Conservation (phyloP, 2,797 vertebrate species). For the Etheostoma perlongum region DNA sequence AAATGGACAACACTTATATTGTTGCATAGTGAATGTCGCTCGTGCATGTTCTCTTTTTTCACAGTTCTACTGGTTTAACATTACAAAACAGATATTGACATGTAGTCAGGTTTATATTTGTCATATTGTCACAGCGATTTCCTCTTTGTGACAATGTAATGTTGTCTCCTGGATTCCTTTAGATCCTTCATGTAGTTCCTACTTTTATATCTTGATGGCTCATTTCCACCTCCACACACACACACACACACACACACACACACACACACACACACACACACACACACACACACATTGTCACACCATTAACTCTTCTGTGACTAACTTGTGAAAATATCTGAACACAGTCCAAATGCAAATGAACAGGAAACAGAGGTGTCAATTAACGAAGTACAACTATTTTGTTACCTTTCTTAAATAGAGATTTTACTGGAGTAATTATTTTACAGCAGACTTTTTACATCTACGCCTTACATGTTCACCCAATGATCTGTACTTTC, state of each 20-base stretch:
- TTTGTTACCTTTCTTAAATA: too few species aligned
- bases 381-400: too few species aligned
- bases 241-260: background rate
- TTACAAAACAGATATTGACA: background rate
- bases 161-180: background rate
- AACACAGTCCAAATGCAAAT: background rate
- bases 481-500: too few species aligned
- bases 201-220: background rate
- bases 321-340: conserved; percentile 15
- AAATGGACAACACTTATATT: conserved; percentile 59
- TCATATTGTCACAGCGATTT: conserved; percentile 1
- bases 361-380: background rate
- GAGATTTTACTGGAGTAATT: too few species aligned
- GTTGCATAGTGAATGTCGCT: conserved; percentile 44
- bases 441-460: too few species aligned
- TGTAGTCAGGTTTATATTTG: background rate
- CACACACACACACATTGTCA: background rate
- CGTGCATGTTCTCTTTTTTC: conserved; percentile 36
- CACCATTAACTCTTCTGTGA: conserved; percentile 11
- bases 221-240: background rate
- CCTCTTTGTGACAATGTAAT: conserved; percentile 5
- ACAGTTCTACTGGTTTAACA: conserved; percentile 28
- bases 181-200: background rate
- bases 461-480: too few species aligned
- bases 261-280: too few species aligned